Conservation (phyloP, 2,797 vertebrate species). For the Loriculus beryllinus region DNA sequence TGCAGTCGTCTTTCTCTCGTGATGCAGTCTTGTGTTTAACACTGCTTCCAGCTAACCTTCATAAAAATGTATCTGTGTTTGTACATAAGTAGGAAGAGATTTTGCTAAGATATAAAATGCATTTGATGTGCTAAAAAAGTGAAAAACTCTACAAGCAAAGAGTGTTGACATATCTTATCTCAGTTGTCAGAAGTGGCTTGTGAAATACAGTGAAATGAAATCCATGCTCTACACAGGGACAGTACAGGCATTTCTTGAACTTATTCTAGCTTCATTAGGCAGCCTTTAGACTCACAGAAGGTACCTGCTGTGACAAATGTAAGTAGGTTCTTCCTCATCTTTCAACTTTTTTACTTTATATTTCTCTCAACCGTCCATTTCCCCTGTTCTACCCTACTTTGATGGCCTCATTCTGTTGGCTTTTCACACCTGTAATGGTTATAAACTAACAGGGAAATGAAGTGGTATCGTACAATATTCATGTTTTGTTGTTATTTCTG, state of each 20-base stretch:
- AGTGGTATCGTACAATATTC: neutral
- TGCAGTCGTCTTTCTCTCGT: neutral
- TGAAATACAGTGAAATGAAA: constrained; percentile 52
- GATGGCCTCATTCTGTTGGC: neutral
- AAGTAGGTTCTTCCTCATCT: neutral
- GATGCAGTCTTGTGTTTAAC: neutral
- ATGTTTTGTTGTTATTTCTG: neutral
- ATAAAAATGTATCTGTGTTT: neutral
- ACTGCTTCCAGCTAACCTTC: neutral
- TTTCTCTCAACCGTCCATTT: neutral
- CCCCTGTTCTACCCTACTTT: neutral
- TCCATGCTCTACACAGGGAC: constrained; percentile 29
- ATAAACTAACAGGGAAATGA: neutral
- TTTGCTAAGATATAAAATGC: neutral
- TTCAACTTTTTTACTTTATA: neutral
- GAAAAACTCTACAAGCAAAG: constrained; percentile 34
- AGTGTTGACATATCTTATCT: constrained; percentile 62
- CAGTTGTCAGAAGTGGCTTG: constrained; percentile 54
- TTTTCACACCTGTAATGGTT: neutral
- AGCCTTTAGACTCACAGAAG: neutral
- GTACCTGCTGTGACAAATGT: neutral
- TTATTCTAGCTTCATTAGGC: neutral
- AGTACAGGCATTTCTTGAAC: constrained; percentile 17
- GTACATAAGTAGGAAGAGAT: neutral
- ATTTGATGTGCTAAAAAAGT: constrained; percentile 39